These are phyloP conservation scores for Bufotes viridis DNA, from an alignment of 2,797 vertebrate species.

Conservation along the genomic window DNA sequence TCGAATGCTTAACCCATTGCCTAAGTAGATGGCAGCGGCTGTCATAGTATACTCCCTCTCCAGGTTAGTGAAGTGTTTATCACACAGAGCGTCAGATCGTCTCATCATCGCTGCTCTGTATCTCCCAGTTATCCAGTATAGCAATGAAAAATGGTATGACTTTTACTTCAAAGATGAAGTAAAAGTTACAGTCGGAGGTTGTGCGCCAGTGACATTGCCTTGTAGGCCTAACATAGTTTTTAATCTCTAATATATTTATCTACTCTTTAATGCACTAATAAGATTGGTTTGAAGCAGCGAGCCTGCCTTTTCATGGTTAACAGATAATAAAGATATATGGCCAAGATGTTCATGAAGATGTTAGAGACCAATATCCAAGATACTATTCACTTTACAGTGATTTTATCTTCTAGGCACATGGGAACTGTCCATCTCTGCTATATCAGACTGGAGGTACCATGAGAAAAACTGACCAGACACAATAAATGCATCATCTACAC, in stretches of 20 bases:
- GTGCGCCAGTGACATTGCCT: background rate
- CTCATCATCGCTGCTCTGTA: background rate
- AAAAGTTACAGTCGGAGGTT: background rate
- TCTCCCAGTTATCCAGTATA: background rate
- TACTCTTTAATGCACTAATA: background rate
- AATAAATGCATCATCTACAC: too few relatives aligned
- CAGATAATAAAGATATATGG: background rate
- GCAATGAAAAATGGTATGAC: background rate
- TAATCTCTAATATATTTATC: background rate
- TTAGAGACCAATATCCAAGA: background rate
- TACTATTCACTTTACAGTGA: background rate
- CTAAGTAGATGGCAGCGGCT: background rate
- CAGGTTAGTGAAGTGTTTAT: background rate
- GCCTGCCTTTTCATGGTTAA: background rate
- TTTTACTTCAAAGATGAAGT: background rate
- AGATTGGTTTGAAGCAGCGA: background rate
- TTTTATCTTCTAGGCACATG: background rate
- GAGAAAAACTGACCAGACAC: too few relatives aligned
- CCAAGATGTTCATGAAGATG: too few relatives aligned
- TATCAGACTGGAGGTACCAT: background rate
- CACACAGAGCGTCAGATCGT: background rate
- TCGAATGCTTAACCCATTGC: slow-evolving; percentile 13
- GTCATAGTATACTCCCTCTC: background rate
- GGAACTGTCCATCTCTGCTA: background rate
- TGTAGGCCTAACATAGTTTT: background rate